Conservation (phyloP, 2,888 invertebrate genomes). For the Sesia apiformis region DNA sequence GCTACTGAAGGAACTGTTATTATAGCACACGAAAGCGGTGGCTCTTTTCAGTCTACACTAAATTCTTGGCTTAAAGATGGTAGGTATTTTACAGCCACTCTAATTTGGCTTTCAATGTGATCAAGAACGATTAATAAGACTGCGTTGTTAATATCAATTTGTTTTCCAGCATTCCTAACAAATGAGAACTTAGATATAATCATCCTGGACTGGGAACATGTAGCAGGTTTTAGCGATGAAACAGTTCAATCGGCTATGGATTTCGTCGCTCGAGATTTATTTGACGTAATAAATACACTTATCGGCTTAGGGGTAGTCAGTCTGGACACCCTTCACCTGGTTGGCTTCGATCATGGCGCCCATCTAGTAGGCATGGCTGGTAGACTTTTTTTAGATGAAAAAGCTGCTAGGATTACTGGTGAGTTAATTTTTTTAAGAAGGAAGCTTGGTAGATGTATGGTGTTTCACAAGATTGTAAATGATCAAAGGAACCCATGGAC, state of each 20-base stretch:
- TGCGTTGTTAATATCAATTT: neutral
- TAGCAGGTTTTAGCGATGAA: neutral
- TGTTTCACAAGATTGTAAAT: too few relatives aligned
- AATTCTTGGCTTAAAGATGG: neutral
- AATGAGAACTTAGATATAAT: neutral
- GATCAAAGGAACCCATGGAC: too few relatives aligned
- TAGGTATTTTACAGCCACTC: neutral
- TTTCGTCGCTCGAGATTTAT: constrained; percentile 16
- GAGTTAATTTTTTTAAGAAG: constrained; percentile 1
- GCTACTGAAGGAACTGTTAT: neutral
- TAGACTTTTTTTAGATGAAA: constrained; percentile 18
- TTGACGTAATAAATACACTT: constrained; percentile 17
- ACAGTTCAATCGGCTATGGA: neutral
- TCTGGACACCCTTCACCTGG: constrained; percentile 23
- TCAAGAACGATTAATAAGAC: neutral
- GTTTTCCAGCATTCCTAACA: neutral
- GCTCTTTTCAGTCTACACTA: neutral
- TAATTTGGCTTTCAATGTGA: too few relatives aligned
- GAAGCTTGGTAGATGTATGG: too few relatives aligned
- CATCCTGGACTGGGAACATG: neutral
- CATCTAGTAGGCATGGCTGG: constrained; percentile 39
- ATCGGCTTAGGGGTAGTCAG: constrained; percentile 7
- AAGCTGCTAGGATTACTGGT: constrained; percentile 45
- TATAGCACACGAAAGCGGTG: neutral
- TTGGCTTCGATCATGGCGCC: constrained; percentile 46